Evolutionary conservation across 2,888 invertebrate genomes (phyloP), one percentile per base, ranked within the genome.

Genomic region (Tuta absoluta): DNA sequence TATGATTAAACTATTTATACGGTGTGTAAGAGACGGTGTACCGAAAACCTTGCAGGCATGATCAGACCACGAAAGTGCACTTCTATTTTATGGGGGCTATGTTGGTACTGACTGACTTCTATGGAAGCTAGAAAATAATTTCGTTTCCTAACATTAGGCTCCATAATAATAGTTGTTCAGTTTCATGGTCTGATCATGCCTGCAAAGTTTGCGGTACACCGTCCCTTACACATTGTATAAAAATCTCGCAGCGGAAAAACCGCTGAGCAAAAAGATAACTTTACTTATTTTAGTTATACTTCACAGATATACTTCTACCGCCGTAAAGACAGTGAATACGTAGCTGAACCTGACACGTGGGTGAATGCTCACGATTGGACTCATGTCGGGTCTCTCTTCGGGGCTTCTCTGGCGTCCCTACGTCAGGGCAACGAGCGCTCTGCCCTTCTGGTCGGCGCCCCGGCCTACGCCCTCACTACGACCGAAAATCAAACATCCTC

Each of bases 361-460:
- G 53, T 28, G 12, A 12, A 53, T 14, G 53, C 24, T 3, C 5
- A 2, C 5, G 53, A 28, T 53, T 53, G 7, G 8, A 17, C n/a
- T 1, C 5, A 17, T 0, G 72, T 93, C 19, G 94, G 94, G 0
- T 91, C 93, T 4, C 93, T 94, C 78, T 95, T 93, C 70, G 95
- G 95, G 0, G 91, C 93, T 0, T 80, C 92, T 0, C 67, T 95
- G 4, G 90, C 93, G 64, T 65, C 81, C 0, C 82, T 79, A 33
- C 1, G 19, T 11, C 37, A 8, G 12, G 33, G 33, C 10, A 37
- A 23, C 14, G 33, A 28, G 28, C 28, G n/a, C 19, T 87, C 89
- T 57, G 93, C 93, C 60, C 74, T 95, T 1, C 73, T 95, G 0
- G 92, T 95, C 0, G 94, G 94, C 0, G 94, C 95, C 0, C 95